These are phyloP conservation scores for Myotis vivesi DNA, from an alignment of 2,797 vertebrate genomes.

Conservation along the genomic window DNA sequence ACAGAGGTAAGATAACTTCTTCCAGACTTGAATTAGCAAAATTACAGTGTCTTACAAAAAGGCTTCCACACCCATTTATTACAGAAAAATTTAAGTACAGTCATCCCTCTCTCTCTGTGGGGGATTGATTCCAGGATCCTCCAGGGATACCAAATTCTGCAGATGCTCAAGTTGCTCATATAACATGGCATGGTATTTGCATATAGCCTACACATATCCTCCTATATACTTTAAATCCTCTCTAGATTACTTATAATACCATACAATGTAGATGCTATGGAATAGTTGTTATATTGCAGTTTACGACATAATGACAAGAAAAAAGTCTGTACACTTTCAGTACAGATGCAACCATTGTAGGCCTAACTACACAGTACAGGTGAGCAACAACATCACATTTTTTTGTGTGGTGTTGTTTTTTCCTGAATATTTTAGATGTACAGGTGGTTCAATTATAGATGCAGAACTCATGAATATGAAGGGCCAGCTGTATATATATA, in stretches of 20 bases:
- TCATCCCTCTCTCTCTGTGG: not conserved
- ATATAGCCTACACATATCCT: not conserved
- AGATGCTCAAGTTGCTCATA: not conserved
- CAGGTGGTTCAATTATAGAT: not conserved
- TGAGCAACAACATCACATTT: not conserved
- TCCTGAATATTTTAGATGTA: not conserved
- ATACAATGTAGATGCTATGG: not conserved
- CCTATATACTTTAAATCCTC: not conserved
- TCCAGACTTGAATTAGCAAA: not conserved
- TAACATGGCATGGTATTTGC: not conserved
- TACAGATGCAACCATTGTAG: not conserved
- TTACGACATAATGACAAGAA: not conserved
- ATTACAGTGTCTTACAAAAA: not conserved
- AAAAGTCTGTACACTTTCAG: not conserved
- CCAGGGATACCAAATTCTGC: not conserved
- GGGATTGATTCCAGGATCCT: not conserved
- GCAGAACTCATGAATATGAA: not conserved
- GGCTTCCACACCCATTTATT: not conserved
- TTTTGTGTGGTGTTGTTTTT: not conserved
- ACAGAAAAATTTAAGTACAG: not conserved
- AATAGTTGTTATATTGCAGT: not conserved
- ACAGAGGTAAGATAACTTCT: not conserved
- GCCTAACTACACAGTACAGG: not conserved
- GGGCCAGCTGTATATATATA: not conserved
- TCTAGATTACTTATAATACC: not conserved